phyloP scores from a whole-genome alignment of 2,888 invertebrate species.

The Drepanosiphum platanoidis region DNA sequence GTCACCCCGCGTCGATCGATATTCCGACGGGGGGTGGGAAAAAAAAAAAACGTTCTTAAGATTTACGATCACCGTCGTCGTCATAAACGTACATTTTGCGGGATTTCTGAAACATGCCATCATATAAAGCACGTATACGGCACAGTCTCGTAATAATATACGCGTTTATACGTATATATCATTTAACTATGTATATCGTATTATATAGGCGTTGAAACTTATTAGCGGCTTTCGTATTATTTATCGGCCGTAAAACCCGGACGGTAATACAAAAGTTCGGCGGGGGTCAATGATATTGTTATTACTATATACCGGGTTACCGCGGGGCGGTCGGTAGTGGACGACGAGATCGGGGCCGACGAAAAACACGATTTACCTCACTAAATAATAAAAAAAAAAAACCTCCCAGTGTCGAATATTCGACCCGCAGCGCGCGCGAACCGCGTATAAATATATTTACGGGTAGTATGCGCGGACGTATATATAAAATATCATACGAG shows the following conservation, averaged over 20 bases:
- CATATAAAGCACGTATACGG: not conserved
- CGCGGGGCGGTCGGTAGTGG: not conserved
- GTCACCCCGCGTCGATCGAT: not conserved
- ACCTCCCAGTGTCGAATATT: conserved; percentile 20
- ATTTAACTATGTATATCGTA: not conserved
- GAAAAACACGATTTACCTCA: conserved; percentile 30
- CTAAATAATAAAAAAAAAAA: no score
- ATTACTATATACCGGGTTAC: not conserved
- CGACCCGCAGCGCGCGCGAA: not conserved
- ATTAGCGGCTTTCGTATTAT: conserved; percentile 36
- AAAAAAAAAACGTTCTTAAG: conserved; percentile 15
- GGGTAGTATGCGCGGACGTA: not conserved
- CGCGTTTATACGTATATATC: not conserved
- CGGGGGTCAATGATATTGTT: conserved; percentile 21
- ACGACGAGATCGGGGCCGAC: not conserved
- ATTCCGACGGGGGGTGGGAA: no score
- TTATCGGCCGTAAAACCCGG: conserved; percentile 38
- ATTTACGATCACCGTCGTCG: not conserved
- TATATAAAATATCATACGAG: conserved; percentile 31
- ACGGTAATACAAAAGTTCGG: conserved; percentile 17
- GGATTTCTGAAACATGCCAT: not conserved
- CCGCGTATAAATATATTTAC: no score
- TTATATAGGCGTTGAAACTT: conserved; percentile 30
- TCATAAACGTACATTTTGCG: not conserved
- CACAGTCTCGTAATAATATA: not conserved